Conservation (phyloP, 2,113 vertebrate species). For the Lamprotornis superbus region DNA sequence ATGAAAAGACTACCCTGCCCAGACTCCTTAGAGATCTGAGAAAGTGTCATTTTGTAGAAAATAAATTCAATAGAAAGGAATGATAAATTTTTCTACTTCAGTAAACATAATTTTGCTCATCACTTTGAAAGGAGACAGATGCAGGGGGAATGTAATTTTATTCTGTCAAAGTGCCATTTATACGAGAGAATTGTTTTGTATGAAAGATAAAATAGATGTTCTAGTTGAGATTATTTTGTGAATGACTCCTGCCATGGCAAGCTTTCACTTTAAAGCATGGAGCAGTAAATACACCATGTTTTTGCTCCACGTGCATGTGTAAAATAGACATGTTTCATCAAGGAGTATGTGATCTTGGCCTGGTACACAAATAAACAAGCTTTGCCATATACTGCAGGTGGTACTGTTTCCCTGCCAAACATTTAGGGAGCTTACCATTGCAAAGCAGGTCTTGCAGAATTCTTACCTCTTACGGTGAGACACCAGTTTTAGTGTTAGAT, state of each 20-base stretch:
- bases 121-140: background rate
- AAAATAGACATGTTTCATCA: background rate
- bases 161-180: background rate
- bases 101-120: background rate
- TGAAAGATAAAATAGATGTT: background rate
- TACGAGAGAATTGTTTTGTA: background rate
- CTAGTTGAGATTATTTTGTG: background rate
- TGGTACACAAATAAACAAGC: background rate
- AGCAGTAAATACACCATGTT: fast-evolving
- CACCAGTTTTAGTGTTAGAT: fast-evolving
- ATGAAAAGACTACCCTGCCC: no score
- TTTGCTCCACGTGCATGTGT: background rate
- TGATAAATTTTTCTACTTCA: background rate
- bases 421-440: background rate
- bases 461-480: background rate
- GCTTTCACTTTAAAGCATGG: background rate
- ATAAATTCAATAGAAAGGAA: background rate
- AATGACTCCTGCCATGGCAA: background rate
- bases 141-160: background rate
- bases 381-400: background rate
- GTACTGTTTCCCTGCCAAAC: background rate
- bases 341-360: background rate
- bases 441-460: background rate
- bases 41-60: background rate
- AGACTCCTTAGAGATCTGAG: background rate